Base-by-base conservation (phyloP, 1,140 invertebrate genomes). In the Cotesia glomerata region DNA sequence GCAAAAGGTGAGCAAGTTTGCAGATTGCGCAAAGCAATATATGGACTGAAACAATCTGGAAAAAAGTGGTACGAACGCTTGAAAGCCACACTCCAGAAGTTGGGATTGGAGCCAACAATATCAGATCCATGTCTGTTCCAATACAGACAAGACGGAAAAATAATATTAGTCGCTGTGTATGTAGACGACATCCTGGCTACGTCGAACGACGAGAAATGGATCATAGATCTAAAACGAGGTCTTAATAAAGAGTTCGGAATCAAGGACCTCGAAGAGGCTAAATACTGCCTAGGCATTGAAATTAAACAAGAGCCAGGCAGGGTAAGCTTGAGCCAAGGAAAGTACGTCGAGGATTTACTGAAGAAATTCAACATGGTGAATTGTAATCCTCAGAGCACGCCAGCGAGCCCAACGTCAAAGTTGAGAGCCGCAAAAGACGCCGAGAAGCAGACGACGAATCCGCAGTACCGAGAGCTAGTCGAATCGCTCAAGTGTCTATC, bases 11-110 rank as follows among this genome's bases (percentile, higher is more conserved):
- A 76, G 70, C 11, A 56, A 14, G 77, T 81, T 32, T 85, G 80
- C 51, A 51, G 56, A 54, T 69, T 84, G 5, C 75, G 74, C n/a
- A 76, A 77, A 32, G 75, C 70, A 14, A 16, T 85, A 0, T n/a
- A 84, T 75, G 80, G 79, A 5, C 73, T 82, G 16, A 76, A 76
- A 70, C 83, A 86, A 72, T 75, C 85, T 11, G 77, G 80, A 34
- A 58, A 79, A 16, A 45, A 36, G 4, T 86, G 83, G 83, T 78
- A 85, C 64, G 49, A 78, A 8, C 76, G 67, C 65, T 74, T 83
- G 26, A 59, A 52, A 26, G 1, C 56, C n/a, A 56, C 62, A 9
- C 66, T 80, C 18, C 64, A 56, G 18, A 36, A 45, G 14, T 52
- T 75, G 16, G 71, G 61, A 13, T 66, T 77, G 11, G 61, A 65